phyloP scores from a whole-genome alignment of 1,140 invertebrate genomes.

The Zophobas morio region DNA sequence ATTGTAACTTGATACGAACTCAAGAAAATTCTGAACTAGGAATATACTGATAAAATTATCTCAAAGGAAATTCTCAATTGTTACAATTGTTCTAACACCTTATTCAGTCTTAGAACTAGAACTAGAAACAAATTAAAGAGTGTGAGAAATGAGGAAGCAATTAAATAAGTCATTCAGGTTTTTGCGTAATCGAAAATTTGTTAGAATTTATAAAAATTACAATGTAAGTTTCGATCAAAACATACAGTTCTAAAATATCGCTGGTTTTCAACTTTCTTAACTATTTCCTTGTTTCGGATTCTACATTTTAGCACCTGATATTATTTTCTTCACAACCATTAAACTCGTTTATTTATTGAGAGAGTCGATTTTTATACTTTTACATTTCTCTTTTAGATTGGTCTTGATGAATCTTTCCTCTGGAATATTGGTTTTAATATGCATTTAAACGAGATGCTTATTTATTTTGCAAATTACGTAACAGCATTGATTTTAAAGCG shows the following conservation, averaged over 20 bases:
- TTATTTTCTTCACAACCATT: not conserved
- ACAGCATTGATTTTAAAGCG: not conserved
- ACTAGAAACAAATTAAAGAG: not conserved
- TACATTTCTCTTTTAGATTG: slow-evolving; percentile 16
- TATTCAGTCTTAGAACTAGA: not conserved
- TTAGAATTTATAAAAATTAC: not conserved
- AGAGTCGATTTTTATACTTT: slow-evolving; percentile 21
- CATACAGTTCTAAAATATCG: not conserved
- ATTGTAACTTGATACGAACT: too few relatives aligned
- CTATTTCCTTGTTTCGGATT: slow-evolving; percentile 19
- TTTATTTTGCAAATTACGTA: slow-evolving; percentile 7
- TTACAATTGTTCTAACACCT: not conserved
- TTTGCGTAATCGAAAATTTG: slow-evolving; percentile 9
- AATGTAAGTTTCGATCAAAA: not conserved
- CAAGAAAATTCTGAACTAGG: too few relatives aligned
- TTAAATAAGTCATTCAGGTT: slow-evolving; percentile 7
- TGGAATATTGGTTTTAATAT: slow-evolving; percentile 6
- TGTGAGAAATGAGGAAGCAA: slow-evolving; percentile 16
- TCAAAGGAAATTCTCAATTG: not conserved
- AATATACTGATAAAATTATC: not conserved
- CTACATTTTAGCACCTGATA: slow-evolving; percentile 6
- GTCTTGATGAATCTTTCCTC: slow-evolving; percentile 8
- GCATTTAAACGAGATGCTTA: not conserved
- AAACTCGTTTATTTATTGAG: slow-evolving; percentile 26
- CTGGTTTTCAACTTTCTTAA: not conserved